phyloP scores from a whole-genome alignment of 2,113 vertebrate species.

The Cololabis saira region DNA sequence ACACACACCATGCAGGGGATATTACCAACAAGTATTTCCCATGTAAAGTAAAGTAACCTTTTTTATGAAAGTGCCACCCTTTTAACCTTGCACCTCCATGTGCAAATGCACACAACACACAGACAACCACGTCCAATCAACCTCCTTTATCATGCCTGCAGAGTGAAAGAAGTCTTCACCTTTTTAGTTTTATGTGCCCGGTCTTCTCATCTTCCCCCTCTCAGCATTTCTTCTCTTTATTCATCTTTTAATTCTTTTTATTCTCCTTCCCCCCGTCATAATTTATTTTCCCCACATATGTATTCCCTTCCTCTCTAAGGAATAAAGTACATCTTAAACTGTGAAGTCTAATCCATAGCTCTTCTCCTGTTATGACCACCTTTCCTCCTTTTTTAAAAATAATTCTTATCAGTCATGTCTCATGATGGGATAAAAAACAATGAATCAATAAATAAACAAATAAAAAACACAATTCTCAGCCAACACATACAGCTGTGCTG shows the following conservation, averaged over 20 bases:
- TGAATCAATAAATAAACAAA: slow-evolving; percentile 5
- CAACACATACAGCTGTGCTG: background rate
- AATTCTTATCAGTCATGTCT: background rate
- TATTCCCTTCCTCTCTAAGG: slow-evolving; percentile 14
- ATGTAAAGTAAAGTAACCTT: slow-evolving; percentile 66
- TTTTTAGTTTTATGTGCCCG: slow-evolving; percentile 52
- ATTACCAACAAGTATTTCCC: slow-evolving; percentile 69
- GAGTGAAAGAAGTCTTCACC: slow-evolving; percentile 32
- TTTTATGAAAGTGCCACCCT: slow-evolving; percentile 36
- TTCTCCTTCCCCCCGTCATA: slow-evolving; percentile 20
- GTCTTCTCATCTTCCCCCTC: slow-evolving; percentile 30
- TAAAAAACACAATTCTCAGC: background rate
- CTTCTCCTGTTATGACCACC: slow-evolving; percentile 1
- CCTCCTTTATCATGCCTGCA: slow-evolving; percentile 18
- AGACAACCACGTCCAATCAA: slow-evolving; percentile 22
- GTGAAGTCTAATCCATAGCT: background rate
- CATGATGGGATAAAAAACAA: slow-evolving; percentile 38
- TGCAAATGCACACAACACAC: slow-evolving; percentile 18
- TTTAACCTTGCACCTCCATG: slow-evolving; percentile 64
- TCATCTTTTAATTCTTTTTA: slow-evolving; percentile 14
- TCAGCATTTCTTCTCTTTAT: background rate
- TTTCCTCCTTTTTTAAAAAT: too few species aligned
- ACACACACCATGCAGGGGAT: slow-evolving; percentile 32
- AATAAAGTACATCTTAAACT: slow-evolving; percentile 11
- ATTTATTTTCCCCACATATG: slow-evolving; percentile 22